These are phyloP conservation scores for Labeo catla DNA, from an alignment of 2,113 vertebrate species.

Conservation along the genomic window DNA sequence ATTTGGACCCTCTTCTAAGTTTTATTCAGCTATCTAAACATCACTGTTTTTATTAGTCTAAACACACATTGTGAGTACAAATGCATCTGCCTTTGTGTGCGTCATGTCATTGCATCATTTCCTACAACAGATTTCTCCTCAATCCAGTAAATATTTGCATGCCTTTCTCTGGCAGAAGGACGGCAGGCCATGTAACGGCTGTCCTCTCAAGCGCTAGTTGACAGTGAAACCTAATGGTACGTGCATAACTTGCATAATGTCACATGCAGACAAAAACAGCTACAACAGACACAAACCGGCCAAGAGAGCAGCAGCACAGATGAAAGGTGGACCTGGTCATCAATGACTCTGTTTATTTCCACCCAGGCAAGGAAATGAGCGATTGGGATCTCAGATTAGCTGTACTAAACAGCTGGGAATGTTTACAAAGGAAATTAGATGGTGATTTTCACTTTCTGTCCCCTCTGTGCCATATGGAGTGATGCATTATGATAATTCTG, in stretches of 20 bases:
- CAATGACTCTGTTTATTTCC: conserved; percentile 25
- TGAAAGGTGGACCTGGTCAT: neutral
- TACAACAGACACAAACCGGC: neutral
- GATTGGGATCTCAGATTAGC: conserved; percentile 37
- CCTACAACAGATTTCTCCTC: neutral
- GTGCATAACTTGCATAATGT: neutral
- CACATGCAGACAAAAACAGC: neutral
- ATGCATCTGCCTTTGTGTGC: neutral
- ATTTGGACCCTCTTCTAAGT: neutral
- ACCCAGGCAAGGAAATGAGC: neutral
- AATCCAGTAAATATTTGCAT: neutral
- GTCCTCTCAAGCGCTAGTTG: neutral
- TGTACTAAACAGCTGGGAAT: conserved; percentile 52
- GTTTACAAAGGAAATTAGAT: conserved; percentile 59
- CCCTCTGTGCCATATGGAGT: conserved; percentile 46
- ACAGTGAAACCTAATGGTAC: neutral
- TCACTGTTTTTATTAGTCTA: neutral
- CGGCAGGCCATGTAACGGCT: neutral
- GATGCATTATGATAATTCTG: conserved; percentile 47
- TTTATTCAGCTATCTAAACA: neutral
- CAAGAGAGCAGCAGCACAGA: neutral
- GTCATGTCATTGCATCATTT: neutral
- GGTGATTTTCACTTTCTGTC: conserved; percentile 37
- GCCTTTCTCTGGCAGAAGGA: neutral
- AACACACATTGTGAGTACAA: neutral